Evolutionary conservation across 35 echinoderm and acorn worm species (phyloP).

Genomic region (Lytechinus pictus): DNA sequence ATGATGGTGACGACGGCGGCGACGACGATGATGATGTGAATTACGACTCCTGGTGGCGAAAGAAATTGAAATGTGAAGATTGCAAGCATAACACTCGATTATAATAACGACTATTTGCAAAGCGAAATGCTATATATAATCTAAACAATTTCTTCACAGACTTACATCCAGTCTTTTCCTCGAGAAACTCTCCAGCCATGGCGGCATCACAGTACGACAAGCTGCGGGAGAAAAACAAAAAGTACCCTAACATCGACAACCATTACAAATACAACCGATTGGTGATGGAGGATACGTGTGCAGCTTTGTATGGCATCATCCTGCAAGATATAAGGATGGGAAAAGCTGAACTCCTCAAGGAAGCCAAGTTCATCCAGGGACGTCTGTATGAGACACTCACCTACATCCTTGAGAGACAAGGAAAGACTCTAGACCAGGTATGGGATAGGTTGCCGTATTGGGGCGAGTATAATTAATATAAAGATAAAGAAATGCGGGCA

Average conservation of each 20-base stretch:
- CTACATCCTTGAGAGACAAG: slow-evolving; percentile 82
- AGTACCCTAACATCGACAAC: slow-evolving; percentile 88
- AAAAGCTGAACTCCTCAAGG: slow-evolving; percentile 91
- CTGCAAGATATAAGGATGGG: slow-evolving; percentile 91
- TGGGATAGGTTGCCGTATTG: too few relatives aligned
- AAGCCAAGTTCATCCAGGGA: slow-evolving; percentile 85
- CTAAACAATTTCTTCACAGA: not conserved
- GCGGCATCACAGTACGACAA: slow-evolving; percentile 33
- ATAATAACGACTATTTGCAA: not conserved
- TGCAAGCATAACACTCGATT: too few relatives aligned
- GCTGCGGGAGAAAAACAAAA: slow-evolving; percentile 45
- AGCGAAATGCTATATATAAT: not conserved
- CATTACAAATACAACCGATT: slow-evolving; percentile 85
- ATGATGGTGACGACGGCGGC: not conserved
- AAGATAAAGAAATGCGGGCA: too few relatives aligned
- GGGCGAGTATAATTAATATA: too few relatives aligned
- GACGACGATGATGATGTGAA: not conserved
- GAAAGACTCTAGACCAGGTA: slow-evolving; percentile 82
- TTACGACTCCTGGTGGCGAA: not conserved
- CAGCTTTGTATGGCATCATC: slow-evolving; percentile 87
- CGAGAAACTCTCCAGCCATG: not conserved
- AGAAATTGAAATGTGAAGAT: too few relatives aligned
- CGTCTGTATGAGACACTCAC: slow-evolving; percentile 91
- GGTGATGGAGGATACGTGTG: slow-evolving; percentile 77
- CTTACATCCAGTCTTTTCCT: not conserved